A percentile compares a stretch with the other conserved stretches of the same genome.
These are phyloP conservation scores for Monopis laevigella DNA, from an alignment of 2,888 invertebrate genomes.

Conservation along the genomic window DNA sequence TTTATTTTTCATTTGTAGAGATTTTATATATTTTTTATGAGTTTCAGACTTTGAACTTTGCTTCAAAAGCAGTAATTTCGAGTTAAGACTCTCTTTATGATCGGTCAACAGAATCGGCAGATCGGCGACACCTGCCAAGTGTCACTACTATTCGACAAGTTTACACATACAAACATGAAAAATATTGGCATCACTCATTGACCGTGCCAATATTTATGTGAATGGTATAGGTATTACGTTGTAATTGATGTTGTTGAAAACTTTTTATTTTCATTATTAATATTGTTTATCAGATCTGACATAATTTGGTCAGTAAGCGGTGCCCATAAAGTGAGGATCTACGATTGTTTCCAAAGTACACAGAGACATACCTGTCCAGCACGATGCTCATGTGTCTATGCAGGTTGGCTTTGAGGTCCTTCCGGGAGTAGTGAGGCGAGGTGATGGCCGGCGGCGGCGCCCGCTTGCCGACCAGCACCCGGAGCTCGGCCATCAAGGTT, in stretches of 20 bases:
- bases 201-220: background rate
- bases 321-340: no score
- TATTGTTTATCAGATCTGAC: no score
- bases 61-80: no score
- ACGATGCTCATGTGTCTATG: slow-evolving; percentile 65
- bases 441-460: slow-evolving; percentile 35
- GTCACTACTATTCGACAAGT: slow-evolving; percentile 24
- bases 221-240: slow-evolving; percentile 1
- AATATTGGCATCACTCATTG: slow-evolving; percentile 25
- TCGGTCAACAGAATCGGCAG: no score
- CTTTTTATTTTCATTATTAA: no score
- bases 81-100: no score
- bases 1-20: no score
- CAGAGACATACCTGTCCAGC: slow-evolving; percentile 47
- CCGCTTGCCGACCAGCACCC: slow-evolving; percentile 63
- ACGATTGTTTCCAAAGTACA: no score
- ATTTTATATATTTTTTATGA: no score
- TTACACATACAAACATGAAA: slow-evolving; percentile 26
- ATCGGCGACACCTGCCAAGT: slow-evolving; percentile 31
- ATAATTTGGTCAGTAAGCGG: no score
- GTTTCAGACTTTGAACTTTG: no score
- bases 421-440: slow-evolving; percentile 40
- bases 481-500: slow-evolving; percentile 60
- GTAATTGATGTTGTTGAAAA: no score
- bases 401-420: slow-evolving; percentile 60